Conservation (phyloP, 37 sponge, comb jelly and placozoan genomes). For the Hexactinellida sp. region DNA sequence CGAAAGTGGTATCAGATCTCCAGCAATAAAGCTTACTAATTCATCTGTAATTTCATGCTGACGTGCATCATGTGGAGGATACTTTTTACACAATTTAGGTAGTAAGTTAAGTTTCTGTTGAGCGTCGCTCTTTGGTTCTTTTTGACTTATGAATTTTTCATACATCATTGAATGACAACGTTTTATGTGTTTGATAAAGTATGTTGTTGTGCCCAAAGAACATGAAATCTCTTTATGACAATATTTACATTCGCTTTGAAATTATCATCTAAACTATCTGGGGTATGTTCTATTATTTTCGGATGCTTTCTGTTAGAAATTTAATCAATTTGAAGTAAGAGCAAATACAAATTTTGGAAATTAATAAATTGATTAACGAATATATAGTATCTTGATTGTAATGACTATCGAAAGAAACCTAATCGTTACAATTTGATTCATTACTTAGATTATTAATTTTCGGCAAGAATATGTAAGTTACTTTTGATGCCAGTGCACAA, state of each 20-base stretch:
- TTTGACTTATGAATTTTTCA: not conserved
- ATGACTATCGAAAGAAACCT: not conserved
- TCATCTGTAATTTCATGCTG: not conserved
- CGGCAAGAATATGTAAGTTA: slow-evolving; percentile 12
- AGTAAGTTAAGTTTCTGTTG: slow-evolving; percentile 15
- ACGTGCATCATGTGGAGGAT: not conserved
- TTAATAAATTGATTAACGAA: not conserved
- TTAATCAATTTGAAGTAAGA: not conserved
- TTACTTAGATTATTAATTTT: not conserved
- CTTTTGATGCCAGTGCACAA: not conserved
- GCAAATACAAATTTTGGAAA: not conserved
- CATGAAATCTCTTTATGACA: slow-evolving; percentile 12
- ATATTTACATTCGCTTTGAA: slow-evolving; percentile 20
- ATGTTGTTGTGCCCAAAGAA: slow-evolving; percentile 12
- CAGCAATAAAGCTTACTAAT: slow-evolving; percentile 20
- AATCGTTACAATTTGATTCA: slow-evolving; percentile 10
- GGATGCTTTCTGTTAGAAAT: not conserved
- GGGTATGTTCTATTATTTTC: slow-evolving; percentile 9
- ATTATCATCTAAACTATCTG: slow-evolving; percentile 18
- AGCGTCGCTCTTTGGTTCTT: not conserved
- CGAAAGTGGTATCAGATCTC: slow-evolving; percentile 25
- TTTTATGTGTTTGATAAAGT: not conserved
- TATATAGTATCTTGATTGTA: not conserved
- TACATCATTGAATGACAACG: slow-evolving; percentile 5
- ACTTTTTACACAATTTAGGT: slow-evolving; percentile 16